Evolutionary conservation across 2,797 vertebrate genomes (phyloP), one percentile per base, ranked within the genome.

Genomic region (Cirrhinus mrigala): DNA sequence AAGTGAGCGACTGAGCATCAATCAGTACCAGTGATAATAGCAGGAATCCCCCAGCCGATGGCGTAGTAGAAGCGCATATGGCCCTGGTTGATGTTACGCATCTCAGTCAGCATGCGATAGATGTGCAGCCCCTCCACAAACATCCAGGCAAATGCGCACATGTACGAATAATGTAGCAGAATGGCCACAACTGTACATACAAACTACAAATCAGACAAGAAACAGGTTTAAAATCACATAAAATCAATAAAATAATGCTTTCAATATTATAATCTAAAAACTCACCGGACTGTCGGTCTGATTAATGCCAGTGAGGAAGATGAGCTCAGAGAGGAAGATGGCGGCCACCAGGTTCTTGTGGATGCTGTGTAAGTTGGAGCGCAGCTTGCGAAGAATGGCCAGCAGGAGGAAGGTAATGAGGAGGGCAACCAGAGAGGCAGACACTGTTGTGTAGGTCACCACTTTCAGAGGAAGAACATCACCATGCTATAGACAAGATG

Each of bases 51-150:
- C 96, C 96, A 97, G 86, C 97, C 96, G 60, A 97, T 93, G 0
- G 96, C 94, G 0, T 96, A 96, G 92, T 97, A 97, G 93, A 97
- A 97, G 7, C 96, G 79, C 97, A 97, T 96, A 90, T 95, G 96
- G 7, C 96, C 96, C 0, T 94, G 91, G 90, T 97, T 96, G 79
- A 97, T 96, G 91, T 97, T 97, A 87, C 97, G 96, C 62, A 92
- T 92, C 94, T 97, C 97, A 0, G 96, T 97, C 88, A 97, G 93
- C 96, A 97, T 96, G 77, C 96, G 96, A 91, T 97, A 96, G 84
- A 97, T 94, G 66, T 97, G 96, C 60, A 97, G 94, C 73, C 95
- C 94, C 89, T 97, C 96, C 91, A 97, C 96, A 1, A 97, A 96
- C 90, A 96, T 95, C 97, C 97, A 97, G 0, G 96, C 95, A 2